Conservation (phyloP, 2,113 vertebrate genomes). For the Camarhynchus parvulus region DNA sequence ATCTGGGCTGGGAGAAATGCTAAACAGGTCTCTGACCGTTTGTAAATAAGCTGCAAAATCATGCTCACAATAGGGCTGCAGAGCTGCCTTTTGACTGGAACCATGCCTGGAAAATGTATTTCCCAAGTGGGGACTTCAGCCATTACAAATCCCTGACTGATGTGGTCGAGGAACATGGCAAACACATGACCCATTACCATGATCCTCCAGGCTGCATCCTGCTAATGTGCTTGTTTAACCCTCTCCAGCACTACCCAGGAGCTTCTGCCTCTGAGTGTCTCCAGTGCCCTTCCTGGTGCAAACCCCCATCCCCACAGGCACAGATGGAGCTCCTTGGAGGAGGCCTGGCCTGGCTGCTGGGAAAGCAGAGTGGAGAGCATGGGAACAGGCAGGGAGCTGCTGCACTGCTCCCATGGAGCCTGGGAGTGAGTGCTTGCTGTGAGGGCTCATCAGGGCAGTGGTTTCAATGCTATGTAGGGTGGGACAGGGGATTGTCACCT, state of each 20-base stretch:
- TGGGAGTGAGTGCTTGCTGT: not conserved
- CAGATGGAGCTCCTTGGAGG: not conserved
- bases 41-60: constrained; percentile 65
- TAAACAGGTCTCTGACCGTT: constrained; percentile 39
- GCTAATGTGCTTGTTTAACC: constrained; percentile 28
- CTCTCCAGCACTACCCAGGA: constrained; percentile 9
- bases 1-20: not conserved
- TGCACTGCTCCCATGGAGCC: not conserved
- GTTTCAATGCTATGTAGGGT: not conserved
- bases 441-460: not conserved
- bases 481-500: not conserved
- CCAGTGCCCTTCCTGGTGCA: not conserved
- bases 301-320: not conserved
- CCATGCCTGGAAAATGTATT: constrained; percentile 50
- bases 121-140: constrained; percentile 54
- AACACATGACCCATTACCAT: not conserved
- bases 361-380: constrained; percentile 53
- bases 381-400: not conserved
- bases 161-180: constrained; percentile 31
- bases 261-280: not conserved
- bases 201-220: not conserved
- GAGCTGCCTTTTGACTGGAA: constrained; percentile 56
- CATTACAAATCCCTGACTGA: constrained; percentile 13
- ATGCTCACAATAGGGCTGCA: constrained; percentile 51
- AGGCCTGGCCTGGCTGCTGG: not conserved